Evolutionary conservation across 2,113 vertebrate genomes (phyloP), one percentile per base, ranked within the genome.

Genomic region (Salvelinus alpinus): DNA sequence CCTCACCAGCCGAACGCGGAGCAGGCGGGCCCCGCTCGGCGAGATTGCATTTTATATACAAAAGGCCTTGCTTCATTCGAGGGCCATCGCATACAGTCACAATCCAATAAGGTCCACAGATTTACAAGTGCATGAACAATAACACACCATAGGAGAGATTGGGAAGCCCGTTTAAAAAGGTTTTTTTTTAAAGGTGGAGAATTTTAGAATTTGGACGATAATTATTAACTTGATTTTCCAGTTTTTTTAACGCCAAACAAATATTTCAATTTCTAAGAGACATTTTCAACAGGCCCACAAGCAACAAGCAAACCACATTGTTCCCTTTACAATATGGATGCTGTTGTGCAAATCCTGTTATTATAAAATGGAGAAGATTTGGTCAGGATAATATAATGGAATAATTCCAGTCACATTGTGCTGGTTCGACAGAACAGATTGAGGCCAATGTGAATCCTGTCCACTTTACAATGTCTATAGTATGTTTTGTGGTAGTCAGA

Each of bases 31-130:
- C 1, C 47, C 47, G 8, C 79, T 20, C 64, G 44, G 54, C 80
- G 80, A 91, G 83, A 93, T 90, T 90, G 70, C 82, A 84, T 90
- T 91, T 91, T 87, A 90, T 90, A 86, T 84, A 91, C 84, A 86
- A 91, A 90, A 84, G 77, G 69, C 57, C 0, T 81, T 77, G 70
- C 4, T 29, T 84, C 74, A 80, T 84, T 47, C 7, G 66, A 85
- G 72, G 72, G 73, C 80, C 81, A 78, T 81, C 60, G 7, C 77
- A 80, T 51, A 80, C 80, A 80, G 73, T 81, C 66, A 72, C 82
- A 80, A 72, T 85, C 77, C 87, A 85, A 84, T 89, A 80, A 80
- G 70, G 81, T 83, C 48, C 38, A 29, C 31, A 77, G 72, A 82
- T 85, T 81, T 86, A 90, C 85, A 86, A 81, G 82, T 72, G 70